These are phyloP conservation scores for Heliconius himera DNA, from an alignment of 1,140 invertebrate genomes.

Conservation along the genomic window DNA sequence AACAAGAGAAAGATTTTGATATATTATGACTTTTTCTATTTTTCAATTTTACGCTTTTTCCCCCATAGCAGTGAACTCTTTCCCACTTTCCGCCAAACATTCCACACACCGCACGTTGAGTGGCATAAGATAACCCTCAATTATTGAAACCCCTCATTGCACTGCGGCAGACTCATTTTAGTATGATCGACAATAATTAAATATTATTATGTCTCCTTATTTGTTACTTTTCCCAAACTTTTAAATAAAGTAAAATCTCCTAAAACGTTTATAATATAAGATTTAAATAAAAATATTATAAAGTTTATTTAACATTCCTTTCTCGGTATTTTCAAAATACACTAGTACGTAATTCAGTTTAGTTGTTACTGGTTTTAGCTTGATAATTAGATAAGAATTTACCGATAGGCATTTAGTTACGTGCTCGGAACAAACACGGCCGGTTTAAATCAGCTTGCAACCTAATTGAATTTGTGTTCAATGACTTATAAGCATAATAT, in stretches of 20 bases:
- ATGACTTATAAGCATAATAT: not conserved
- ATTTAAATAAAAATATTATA: not conserved
- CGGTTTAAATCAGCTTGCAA: constrained; percentile 7
- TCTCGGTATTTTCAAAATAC: not conserved
- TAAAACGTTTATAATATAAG: no score
- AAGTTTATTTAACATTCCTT: not conserved
- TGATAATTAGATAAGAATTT: constrained; percentile 10
- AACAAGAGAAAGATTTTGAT: constrained; percentile 56
- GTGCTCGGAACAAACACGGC: not conserved
- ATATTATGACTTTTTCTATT: not conserved
- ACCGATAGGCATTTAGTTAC: not conserved
- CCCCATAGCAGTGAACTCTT: no score
- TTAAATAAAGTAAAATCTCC: no score
- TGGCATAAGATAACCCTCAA: not conserved
- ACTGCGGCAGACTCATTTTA: no score
- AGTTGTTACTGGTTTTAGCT: constrained; percentile 11
- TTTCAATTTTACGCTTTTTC: not conserved
- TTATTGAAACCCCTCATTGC: no score
- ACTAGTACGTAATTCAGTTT: not conserved
- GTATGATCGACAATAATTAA: no score
- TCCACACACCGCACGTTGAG: not conserved
- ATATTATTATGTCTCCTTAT: no score
- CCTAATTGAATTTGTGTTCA: constrained; percentile 2
- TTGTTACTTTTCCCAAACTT: no score
- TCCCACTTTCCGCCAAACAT: not conserved